These are phyloP conservation scores for Phalanger gymnotis DNA, from an alignment of 2,797 vertebrate species.

Conservation along the genomic window DNA sequence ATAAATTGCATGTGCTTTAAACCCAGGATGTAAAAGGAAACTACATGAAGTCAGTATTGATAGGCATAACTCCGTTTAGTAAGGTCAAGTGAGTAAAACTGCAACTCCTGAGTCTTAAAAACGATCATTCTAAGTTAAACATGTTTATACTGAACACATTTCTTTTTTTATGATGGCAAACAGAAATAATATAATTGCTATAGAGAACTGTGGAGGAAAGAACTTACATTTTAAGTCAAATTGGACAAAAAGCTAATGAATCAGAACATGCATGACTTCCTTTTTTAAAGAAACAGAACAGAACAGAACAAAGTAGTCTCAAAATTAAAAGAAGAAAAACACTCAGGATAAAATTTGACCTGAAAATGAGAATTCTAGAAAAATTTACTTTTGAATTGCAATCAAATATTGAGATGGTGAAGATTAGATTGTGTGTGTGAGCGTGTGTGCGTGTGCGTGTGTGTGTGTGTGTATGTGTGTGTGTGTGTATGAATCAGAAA, in stretches of 20 bases:
- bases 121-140: neutral
- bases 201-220: neutral
- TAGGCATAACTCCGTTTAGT: slow-evolving; percentile 31
- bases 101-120: slow-evolving; percentile 1
- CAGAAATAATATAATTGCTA: neutral
- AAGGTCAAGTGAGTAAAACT: neutral
- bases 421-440: too few relatives aligned
- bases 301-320: neutral
- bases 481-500: neutral
- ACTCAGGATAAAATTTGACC: too few relatives aligned
- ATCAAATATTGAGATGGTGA: too few relatives aligned
- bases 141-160: neutral
- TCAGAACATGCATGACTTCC: neutral
- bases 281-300: neutral
- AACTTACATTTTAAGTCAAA: neutral
- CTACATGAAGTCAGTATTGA: slow-evolving; percentile 51
- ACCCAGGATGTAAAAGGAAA: slow-evolving; percentile 45
- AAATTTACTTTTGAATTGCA: too few relatives aligned
- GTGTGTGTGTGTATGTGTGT: too few relatives aligned
- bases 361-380: too few relatives aligned
- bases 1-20: slow-evolving; percentile 57
- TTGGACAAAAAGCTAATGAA: neutral
- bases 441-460: too few relatives aligned
- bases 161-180: neutral
- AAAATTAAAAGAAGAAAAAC: too few relatives aligned